Conservation (phyloP, 2,888 invertebrate genomes). For the Chrysotoxum bicinctum region DNA sequence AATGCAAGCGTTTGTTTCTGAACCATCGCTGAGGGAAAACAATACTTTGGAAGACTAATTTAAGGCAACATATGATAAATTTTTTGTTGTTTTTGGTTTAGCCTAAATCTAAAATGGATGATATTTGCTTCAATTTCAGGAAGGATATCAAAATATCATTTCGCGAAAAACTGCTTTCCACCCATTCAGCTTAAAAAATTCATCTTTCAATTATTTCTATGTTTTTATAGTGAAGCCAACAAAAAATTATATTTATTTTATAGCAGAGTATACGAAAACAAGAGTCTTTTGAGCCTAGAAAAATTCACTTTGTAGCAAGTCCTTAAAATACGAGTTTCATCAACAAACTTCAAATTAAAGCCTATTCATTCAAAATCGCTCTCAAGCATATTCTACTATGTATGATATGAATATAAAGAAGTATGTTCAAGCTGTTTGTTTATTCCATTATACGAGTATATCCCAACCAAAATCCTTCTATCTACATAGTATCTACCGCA, state of each 20-base stretch:
- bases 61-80: no score
- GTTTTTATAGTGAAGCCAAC: background rate
- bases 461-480: background rate
- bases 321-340: background rate
- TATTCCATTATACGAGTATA: background rate
- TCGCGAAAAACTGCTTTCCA: no score
- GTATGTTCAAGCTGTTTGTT: slow-evolving; percentile 3
- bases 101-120: no score
- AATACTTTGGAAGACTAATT: no score
- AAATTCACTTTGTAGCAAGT: background rate
- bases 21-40: no score
- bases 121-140: background rate
- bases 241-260: background rate
- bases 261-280: background rate
- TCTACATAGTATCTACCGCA: background rate
- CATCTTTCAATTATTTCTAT: background rate
- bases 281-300: background rate
- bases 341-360: background rate
- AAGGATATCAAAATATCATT: background rate
- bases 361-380: slow-evolving; percentile 2
- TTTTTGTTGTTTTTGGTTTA: no score
- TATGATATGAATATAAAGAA: slow-evolving; percentile 8
- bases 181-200: no score
- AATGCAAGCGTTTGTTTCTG: no score
- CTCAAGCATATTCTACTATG: background rate